Evolutionary conservation across 2,797 vertebrate species (phyloP), one percentile per base, ranked within the genome.

Genomic region (Halcyon chelicuti): DNA sequence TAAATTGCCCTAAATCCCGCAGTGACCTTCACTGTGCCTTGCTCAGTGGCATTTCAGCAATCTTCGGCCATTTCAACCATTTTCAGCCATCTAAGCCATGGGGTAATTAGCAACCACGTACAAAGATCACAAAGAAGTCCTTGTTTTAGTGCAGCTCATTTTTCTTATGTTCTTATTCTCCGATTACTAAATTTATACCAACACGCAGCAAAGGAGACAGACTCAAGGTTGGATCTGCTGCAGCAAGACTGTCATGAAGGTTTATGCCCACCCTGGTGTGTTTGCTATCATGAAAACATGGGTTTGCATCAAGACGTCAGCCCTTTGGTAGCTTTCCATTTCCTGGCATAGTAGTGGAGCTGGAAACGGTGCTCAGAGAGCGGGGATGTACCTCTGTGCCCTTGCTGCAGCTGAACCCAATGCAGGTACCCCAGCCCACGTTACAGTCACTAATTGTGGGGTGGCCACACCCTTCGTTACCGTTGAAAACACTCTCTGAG

Each of bases 381-480:
- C n/a, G 66, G 60, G 61, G 58, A 46, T 57, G 37, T 40, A 25
- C 42, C 67, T 10, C 13, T 8, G 31, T 47, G 72, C 46, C 37
- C 66, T 60, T 19, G 13, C 25, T 49, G 49, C 0, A 1, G 39
- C 80, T 75, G 67, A 39, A 46, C 13, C 0, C 2, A 58, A 58
- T 5, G 37, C 79, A 28, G 49, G 42, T 77, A 61, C 46, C 86
- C 86, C 92, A 86, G 60, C 70, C 79, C 70, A 42, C 1, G 0
- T 65, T 68, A 13, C 42, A 31, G 39, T 25, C 3, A 1, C 55
- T 15, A 17, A 62, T 15, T 55, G 42, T 25, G 47, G 17, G 65
- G 33, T 51, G n/a, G 40, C 76, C 92, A 75, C 94, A 75, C 86
- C 92, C 93, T 86, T 81, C 0, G n/a, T 81, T 90, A 58, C 94